These are phyloP conservation scores for Chaetodon trifasciatus DNA, from an alignment of 2,797 vertebrate species.

Conservation along the genomic window DNA sequence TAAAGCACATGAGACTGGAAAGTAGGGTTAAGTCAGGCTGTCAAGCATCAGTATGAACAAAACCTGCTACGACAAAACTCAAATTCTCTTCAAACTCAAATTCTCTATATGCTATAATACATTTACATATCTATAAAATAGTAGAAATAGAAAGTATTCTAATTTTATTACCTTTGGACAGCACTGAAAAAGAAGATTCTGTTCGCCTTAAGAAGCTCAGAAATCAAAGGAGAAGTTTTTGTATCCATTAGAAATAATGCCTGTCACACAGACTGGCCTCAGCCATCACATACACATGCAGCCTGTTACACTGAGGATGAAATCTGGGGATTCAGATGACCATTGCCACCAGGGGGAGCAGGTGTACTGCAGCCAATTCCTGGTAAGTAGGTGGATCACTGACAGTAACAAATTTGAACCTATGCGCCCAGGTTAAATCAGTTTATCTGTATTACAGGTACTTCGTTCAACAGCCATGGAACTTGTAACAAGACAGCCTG, in stretches of 20 bases:
- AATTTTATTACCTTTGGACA: background rate
- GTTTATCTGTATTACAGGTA: background rate
- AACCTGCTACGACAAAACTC: slow-evolving; percentile 4
- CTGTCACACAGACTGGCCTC: background rate
- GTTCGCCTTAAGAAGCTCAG: background rate
- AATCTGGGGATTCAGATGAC: slow-evolving; percentile 10
- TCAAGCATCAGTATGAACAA: slow-evolving; percentile 7
- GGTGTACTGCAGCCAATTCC: slow-evolving; percentile 51
- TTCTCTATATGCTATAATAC: background rate
- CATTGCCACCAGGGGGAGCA: slow-evolving; percentile 80
- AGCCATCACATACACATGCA: background rate
- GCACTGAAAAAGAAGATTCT: background rate
- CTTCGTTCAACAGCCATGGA: background rate
- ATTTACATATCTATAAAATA: too few relatives aligned
- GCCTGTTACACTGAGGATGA: background rate
- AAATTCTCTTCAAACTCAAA: slow-evolving; percentile 6
- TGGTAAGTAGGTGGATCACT: background rate
- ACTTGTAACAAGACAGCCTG: background rate
- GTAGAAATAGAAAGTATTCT: too few relatives aligned
- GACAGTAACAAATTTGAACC: background rate
- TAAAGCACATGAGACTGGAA: slow-evolving; percentile 34
- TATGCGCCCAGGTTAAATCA: background rate
- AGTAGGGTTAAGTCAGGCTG: slow-evolving; percentile 11
- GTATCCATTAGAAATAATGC: background rate
- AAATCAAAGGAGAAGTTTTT: background rate